Base-by-base conservation (phyloP, 2,113 vertebrate genomes). In the Numenius arquata region DNA sequence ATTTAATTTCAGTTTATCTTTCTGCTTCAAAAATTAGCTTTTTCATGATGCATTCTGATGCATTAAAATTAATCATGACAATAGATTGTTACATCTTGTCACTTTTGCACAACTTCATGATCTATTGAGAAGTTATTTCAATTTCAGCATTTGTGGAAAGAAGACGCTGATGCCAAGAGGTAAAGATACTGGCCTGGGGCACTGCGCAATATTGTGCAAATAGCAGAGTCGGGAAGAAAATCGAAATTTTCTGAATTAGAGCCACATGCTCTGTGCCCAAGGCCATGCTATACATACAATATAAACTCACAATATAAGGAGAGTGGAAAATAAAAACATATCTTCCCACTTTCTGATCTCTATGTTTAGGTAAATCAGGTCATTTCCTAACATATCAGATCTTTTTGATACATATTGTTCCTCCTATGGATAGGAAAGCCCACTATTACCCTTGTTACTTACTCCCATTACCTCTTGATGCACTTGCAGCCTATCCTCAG, bases 401-500 rank as follows among this genome's bases (percentile, higher is more conserved):
- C 30, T 94, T 88, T 73, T 73, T 9, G 43, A 43, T 56, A 55
- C 8, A 21, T 72, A 15, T 23, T 81, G 15, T 88, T 93, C 36
- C 18, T 95, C 36, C 16, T 48, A 17, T 72, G 52, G 77, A 36
- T 34, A 85, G 68, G 53, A 92, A 95, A 78, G 34, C 56, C 71
- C 20, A 45, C 48, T 75, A 26, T 78, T 91, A 81, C 61, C 53
- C 34, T 72, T 79, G 32, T 65, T 88, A 45, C 48, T 62, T 95
- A 65, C 38, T 95, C 71, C 55, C 20, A 22, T 82, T 93, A 47
- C 86, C 87, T 94, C 89, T 43, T 91, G 58, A 52, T 89, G 66
- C 38, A 88, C 78, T 94, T 92, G 74, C 34, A 89, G 80, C 52
- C 77, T 66, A 16, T 90, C 85, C 76, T 93, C 83, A 79, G 79